Conservation (phyloP, 1,140 invertebrate genomes). For the Papilio polytes region DNA sequence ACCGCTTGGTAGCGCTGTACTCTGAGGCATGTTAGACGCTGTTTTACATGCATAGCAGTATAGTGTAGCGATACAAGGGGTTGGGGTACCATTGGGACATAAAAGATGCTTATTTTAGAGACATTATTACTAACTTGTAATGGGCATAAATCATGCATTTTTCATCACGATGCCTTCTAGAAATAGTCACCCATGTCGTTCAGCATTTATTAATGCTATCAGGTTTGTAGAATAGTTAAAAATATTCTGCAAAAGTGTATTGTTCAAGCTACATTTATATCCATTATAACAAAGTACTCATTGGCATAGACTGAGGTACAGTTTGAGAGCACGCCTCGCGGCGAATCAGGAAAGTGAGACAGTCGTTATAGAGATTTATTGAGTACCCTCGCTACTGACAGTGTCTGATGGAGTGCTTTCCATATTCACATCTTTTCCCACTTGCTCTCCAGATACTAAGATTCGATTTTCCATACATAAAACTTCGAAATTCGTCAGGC, state of each 20-base stretch:
- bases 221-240: too few species aligned
- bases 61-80: not conserved
- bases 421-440: not conserved
- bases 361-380: conserved; percentile 35
- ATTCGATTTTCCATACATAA: not conserved
- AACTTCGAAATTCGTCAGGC: not conserved
- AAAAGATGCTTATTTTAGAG: not conserved
- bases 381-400: conserved; percentile 13
- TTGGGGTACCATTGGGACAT: not conserved
- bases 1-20: not conserved
- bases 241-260: not conserved
- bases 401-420: not conserved
- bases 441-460: not conserved
- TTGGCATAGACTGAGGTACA: not conserved
- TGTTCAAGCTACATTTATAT: not conserved
- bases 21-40: conserved; percentile 1
- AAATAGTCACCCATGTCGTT: too few species aligned
- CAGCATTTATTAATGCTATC: too few species aligned
- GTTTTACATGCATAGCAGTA: not conserved
- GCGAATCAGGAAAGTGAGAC: conserved; percentile 29
- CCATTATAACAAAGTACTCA: not conserved
- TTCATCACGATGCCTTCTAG: too few species aligned
- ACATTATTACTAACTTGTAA: not conserved
- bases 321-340: conserved; percentile 22
- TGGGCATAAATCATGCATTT: not conserved